These are phyloP conservation scores for Myopa tessellatipennis DNA, from an alignment of 2,888 invertebrate genomes.

Conservation along the genomic window DNA sequence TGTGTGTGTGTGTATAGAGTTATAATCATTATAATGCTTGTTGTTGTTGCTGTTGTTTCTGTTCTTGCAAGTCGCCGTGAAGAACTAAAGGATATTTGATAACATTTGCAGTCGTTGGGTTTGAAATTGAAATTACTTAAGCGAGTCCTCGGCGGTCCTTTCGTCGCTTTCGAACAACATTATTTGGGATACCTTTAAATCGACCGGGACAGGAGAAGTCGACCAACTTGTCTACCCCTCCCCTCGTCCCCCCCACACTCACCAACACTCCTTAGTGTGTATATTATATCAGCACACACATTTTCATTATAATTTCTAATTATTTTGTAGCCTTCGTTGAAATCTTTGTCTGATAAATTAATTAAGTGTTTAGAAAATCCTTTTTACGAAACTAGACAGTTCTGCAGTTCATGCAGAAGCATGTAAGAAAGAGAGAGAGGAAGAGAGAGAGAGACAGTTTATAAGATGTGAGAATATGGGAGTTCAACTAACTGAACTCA, in stretches of 20 bases:
- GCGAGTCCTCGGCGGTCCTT: background rate
- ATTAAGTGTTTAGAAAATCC: slow-evolving; percentile 64
- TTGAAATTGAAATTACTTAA: slow-evolving; percentile 29
- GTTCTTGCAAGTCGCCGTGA: slow-evolving; percentile 26
- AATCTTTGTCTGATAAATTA: slow-evolving; percentile 60
- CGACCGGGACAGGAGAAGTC: no score
- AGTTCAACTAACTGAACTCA: no score
- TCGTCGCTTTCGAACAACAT: no score
- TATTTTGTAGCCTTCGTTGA: slow-evolving; percentile 42
- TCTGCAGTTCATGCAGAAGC: background rate
- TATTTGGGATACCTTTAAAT: no score
- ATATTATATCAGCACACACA: background rate
- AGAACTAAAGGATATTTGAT: slow-evolving; percentile 27
- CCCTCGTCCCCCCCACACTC: no score
- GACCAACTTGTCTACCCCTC: no score
- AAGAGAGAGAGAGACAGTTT: background rate
- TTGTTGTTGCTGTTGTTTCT: slow-evolving; percentile 14
- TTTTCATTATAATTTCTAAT: slow-evolving; percentile 51
- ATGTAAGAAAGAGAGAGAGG: background rate
- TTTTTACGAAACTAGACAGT: slow-evolving; percentile 52
- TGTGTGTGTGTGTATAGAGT: background rate
- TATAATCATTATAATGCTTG: slow-evolving; percentile 3
- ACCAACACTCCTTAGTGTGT: no score
- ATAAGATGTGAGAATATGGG: no score
- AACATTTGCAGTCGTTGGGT: slow-evolving; percentile 17